Base-by-base conservation (phyloP, 2,888 invertebrate species). In the Ophraella communa region DNA sequence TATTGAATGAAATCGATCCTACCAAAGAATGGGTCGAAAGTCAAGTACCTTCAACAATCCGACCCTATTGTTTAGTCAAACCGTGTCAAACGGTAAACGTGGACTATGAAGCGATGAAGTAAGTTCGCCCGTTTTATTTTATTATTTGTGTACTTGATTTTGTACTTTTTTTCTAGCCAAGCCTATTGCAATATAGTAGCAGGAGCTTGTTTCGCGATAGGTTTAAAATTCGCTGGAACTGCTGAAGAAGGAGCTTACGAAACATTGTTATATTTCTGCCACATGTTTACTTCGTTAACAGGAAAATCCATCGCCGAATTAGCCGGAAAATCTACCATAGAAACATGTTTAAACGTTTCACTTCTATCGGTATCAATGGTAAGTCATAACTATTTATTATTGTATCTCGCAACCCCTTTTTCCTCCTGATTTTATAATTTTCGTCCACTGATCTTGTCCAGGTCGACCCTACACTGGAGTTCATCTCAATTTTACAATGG, bases 161-260 rank as follows among this genome's bases (percentile, higher is more conserved):
- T n/a, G n/a, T n/a, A n/a, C n/a, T n/a, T n/a, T 65, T 47, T 65
- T 72, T 85, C 39, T 77, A 94, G 94, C 76, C 97, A 98, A 86
- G 96, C 96, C 0, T 98, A 96, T 83, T 96, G 97, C 83, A 97
- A 98, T 82, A 95, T 98, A 68, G 87, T 96, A 64, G 92, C 96
- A 0, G 99, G 98, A 17, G 96, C 95, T 1, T 95, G 96, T 73
- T 92, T 98, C 85, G 94, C 95, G 5, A 83, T 99, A 73, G 98
- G 96, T 0, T 85, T 99, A 3, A 92, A 94, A 70, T 98, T 91
- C 85, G 98, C 98, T 0, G 98, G 98, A 35, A 92, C 96, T 0
- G 94, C 93, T 10, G 89, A 94, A 80, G 84, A 86, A 59, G 88
- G 89, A 58, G 98, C 96, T 0, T 92, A 92, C 62, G 87, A 90